Conservation (phyloP, 2,888 invertebrate genomes). For the Nemoura dubitans region DNA sequence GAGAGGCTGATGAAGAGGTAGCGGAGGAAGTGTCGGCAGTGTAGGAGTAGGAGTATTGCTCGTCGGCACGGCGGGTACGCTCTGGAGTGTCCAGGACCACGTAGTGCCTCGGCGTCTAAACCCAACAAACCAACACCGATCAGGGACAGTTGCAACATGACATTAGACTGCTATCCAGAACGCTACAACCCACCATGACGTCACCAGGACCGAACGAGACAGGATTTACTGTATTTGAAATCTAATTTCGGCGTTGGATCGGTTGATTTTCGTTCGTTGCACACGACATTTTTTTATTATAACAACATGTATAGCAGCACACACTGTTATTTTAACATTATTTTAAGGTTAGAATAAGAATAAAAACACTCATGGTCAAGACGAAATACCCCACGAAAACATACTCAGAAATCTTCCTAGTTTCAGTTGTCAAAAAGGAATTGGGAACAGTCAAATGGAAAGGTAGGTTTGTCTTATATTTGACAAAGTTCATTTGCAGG, state of each 20-base stretch:
- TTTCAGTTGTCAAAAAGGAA: too few species aligned
- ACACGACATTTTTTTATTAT: neutral
- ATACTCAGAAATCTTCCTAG: neutral
- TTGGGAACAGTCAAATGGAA: neutral
- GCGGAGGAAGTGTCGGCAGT: constrained; percentile 67
- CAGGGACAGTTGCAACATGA: constrained; percentile 20
- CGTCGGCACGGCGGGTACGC: constrained; percentile 74
- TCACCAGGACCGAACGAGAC: neutral
- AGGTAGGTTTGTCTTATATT: too few species aligned
- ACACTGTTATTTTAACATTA: neutral
- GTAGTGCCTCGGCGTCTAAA: constrained; percentile 86
- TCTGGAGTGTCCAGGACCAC: constrained; percentile 81
- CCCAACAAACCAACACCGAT: constrained; percentile 48
- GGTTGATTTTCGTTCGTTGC: neutral
- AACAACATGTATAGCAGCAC: neutral
- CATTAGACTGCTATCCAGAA: neutral
- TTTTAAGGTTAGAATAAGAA: neutral
- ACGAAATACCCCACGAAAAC: neutral
- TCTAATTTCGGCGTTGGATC: neutral
- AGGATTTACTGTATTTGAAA: neutral
- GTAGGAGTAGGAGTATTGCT: constrained; percentile 88
- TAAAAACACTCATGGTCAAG: neutral
- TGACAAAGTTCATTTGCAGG: too few species aligned
- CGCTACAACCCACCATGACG: neutral
- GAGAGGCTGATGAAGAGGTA: constrained; percentile 60